Percentiles rank a stretch among this genome's conserved stretches.
These are phyloP conservation scores for Harpalus rubripes DNA, from an alignment of 2,888 invertebrate genomes.

Conservation along the genomic window DNA sequence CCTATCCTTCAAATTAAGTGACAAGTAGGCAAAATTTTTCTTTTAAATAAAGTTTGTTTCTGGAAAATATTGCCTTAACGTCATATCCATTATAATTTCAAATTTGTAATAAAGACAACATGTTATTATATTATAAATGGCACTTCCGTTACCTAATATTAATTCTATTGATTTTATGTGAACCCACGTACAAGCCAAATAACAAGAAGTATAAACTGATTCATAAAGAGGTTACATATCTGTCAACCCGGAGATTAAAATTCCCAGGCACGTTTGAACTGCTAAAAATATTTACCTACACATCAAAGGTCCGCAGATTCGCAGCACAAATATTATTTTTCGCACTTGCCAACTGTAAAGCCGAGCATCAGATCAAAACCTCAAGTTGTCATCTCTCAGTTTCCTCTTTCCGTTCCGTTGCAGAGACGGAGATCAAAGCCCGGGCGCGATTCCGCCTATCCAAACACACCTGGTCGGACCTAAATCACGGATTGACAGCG, in stretches of 20 bases:
- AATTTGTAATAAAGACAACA: too few species aligned
- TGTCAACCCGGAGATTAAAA: slow-evolving; percentile 26
- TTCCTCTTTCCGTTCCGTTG: slow-evolving; percentile 31
- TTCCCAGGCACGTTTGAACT: slow-evolving; percentile 22
- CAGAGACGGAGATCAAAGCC: slow-evolving; percentile 25
- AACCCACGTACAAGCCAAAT: neutral
- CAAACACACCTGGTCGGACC: slow-evolving; percentile 77
- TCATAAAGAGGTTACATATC: slow-evolving; percentile 23
- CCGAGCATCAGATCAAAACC: slow-evolving; percentile 2
- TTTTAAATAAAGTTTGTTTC: too few species aligned
- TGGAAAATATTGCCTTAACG: too few species aligned
- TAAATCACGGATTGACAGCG: slow-evolving; percentile 75
- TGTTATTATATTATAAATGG: neutral
- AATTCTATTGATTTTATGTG: neutral
- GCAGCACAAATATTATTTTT: slow-evolving; percentile 57
- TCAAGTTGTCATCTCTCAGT: slow-evolving; percentile 26
- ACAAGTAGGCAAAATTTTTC: too few species aligned
- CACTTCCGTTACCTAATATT: neutral
- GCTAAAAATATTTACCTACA: slow-evolving; percentile 46
- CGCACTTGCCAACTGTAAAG: slow-evolving; percentile 42
- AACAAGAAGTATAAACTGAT: neutral
- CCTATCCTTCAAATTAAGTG: too few species aligned
- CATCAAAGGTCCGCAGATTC: slow-evolving; percentile 43
- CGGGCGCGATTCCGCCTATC: slow-evolving; percentile 70
- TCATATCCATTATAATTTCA: too few species aligned